Evolutionary conservation across 1,140 invertebrate species (phyloP), one percentile per base, ranked within the genome.

Genomic region (Aporrectodea caliginosa): DNA sequence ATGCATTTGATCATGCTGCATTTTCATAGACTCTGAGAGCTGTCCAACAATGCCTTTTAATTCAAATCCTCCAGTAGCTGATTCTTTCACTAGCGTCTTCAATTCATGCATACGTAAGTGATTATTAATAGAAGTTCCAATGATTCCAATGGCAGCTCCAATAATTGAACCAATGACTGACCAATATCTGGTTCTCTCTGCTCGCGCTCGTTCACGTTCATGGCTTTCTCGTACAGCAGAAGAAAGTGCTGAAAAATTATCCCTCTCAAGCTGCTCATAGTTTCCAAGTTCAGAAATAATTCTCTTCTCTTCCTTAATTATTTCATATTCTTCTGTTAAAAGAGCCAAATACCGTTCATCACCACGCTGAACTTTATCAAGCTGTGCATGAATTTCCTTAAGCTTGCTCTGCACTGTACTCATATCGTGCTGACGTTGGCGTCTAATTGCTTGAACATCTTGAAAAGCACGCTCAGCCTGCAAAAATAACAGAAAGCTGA

Each of bases 141-240:
- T 84, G 80, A 93, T 91, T 29, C 92, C 92, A 2, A 93, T 88
- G 0, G 91, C 85, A 34, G 92, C 92, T 29, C 92, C 92, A 69
- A 92, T 85, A 82, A 93, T 88, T 2, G 92, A 93, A 22, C 92
- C 92, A 30, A 93, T 91, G 72, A 93, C 90, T 75, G 92, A 93
- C 92, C 92, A 93, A 84, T 94, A 93, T 86, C 93, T 93, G 78
- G 93, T 93, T 82, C 91, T 89, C 85, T 93, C 92, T 16, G 92
- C 92, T 84, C 93, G 91, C 1, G 92, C 91, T 70, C 92, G 85
- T 85, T 94, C 93, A 80, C 92, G 90, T 83, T 93, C 93, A 83
- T 93, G 93, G 78, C 92, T 92, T 22, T 92, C 90, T 82, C 93
- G 91, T 0, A 93, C 89, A 0, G 92, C 91, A 14, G 91, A 90